Base-by-base conservation (phyloP, 2,113 vertebrate genomes). In the Callipepla squamata region DNA sequence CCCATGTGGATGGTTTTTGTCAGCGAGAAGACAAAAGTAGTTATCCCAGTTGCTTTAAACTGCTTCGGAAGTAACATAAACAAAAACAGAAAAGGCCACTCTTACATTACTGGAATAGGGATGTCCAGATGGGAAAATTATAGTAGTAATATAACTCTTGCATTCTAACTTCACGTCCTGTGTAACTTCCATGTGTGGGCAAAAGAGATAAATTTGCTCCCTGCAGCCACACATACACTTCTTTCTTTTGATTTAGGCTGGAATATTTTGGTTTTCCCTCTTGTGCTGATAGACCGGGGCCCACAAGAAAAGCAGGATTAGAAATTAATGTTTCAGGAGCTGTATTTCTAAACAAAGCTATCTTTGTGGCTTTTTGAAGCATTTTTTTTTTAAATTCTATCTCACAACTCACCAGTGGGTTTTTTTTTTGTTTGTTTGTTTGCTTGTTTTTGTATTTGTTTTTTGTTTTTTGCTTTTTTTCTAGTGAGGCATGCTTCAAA, bases 71-170 rank as follows among this genome's bases (percentile, higher is more conserved):
- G 69, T 90, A 69, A 75, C 50, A 76, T 83, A 93, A 95, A 78
- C 72, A 78, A 81, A 95, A 87, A n/a, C 82, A 85, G 91, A 93
- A 92, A 91, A 82, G 73, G 55, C 57, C 48, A 78, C 61, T 95
- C 62, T 86, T 84, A 58, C 82, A 88, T 80, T 83, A 80, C 85
- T 65, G 85, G 87, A 94, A 76, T 86, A 91, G 66, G 73, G 76
- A 78, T 87, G 90, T 78, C 87, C 94, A 92, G 82, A 68, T 90
- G 76, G 75, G 82, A 93, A 53, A 92, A 93, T 96, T 89, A 93
- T 62, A 81, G 62, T 58, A 81, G 62, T 53, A 89, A 68, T 84
- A 66, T 25, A 78, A 78, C 48, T 92, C 61, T 72, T 65, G 53
- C 73, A 58, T 83, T 91, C 62, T 32, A 68, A 84, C 69, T 96